A percentile compares a stretch with the other conserved stretches of the same genome.
These are phyloP conservation scores for Dicaeum eximium DNA, from an alignment of 2,113 vertebrate species.

Conservation along the genomic window DNA sequence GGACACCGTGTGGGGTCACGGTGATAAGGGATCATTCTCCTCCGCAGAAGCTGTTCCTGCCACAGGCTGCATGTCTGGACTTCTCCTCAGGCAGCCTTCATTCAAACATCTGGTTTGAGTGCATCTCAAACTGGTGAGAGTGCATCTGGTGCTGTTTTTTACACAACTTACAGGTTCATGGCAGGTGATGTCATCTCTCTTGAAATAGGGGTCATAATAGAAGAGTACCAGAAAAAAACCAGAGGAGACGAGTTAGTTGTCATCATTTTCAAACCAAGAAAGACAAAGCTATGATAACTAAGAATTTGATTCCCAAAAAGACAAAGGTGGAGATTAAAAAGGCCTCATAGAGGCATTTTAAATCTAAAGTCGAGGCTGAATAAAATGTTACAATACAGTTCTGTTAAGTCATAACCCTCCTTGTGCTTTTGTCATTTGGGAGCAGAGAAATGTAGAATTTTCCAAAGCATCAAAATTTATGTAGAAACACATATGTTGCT, in stretches of 20 bases:
- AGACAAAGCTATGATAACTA: not conserved
- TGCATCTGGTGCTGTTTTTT: not conserved
- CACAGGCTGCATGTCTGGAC: not conserved
- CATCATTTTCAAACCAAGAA: not conserved
- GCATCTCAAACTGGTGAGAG: not conserved
- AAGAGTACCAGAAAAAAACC: not conserved
- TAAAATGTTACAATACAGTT: not conserved
- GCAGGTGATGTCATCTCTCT: not conserved
- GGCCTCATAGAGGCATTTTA: not conserved
- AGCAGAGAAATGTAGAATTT: not conserved
- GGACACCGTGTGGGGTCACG: not conserved
- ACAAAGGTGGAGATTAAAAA: not conserved
- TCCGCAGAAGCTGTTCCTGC: not conserved
- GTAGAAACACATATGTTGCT: not conserved
- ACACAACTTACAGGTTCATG: not conserved
- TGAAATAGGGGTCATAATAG: conserved; percentile 1
- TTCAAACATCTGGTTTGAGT: not conserved
- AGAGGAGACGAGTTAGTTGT: not conserved
- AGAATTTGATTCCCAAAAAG: not conserved
- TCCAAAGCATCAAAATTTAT: not conserved
- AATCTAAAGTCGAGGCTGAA: not conserved
- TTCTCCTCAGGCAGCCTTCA: not conserved
- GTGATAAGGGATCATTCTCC: not conserved
- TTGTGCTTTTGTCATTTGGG: not conserved
- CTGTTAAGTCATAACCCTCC: not conserved